Evolutionary conservation across 2,888 invertebrate genomes (phyloP), one percentile per base, ranked within the genome.

Genomic region (Plusia festucae): DNA sequence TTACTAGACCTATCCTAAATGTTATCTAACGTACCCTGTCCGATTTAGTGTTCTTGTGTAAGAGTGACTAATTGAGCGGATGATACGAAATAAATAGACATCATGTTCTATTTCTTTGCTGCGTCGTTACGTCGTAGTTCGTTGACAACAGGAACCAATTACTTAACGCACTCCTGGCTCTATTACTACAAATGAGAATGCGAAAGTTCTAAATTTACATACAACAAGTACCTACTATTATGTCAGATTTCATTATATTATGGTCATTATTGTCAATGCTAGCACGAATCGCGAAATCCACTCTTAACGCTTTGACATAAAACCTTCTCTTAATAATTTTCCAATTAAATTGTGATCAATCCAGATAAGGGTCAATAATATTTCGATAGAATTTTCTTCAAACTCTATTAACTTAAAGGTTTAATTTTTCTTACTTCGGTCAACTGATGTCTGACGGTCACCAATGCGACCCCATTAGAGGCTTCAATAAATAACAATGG

Each of bases 401-500:
- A 40, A 40, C n/a, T 40, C 40, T n/a, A 40, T 40, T n/a, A n/a
- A 40, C 40, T 6, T 6, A n/a, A 40, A 40, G 40, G 40, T 6
- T 40, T 40, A n/a, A 34, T n/a, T 40, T 40, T 40, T n/a, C 40
- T 40, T 40, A n/a, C 40, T 13, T 13, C 13, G 40, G 40, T 40
- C 3, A n/a, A 20, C 22, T 55, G 20, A 46, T 40, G 16, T 62
- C 54, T 44, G 51, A 55, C 53, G 46, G 34, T 44, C 27, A 54
- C 54, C 61, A 65, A 51, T 11, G 51, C 13, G 44, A 27, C 52
- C 57, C 62, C 53, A 62, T 70, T 68, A 71, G 49, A 30, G 46
- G 53, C 55, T 30, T 58, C 61, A 55, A 72, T 61, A 70, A 78
- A 76, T 63, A 68, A 68, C 64, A 79, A 78, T 78, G 24, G 53